Conservation (phyloP, 2,797 vertebrate genomes). For the Labeo calbasu region DNA sequence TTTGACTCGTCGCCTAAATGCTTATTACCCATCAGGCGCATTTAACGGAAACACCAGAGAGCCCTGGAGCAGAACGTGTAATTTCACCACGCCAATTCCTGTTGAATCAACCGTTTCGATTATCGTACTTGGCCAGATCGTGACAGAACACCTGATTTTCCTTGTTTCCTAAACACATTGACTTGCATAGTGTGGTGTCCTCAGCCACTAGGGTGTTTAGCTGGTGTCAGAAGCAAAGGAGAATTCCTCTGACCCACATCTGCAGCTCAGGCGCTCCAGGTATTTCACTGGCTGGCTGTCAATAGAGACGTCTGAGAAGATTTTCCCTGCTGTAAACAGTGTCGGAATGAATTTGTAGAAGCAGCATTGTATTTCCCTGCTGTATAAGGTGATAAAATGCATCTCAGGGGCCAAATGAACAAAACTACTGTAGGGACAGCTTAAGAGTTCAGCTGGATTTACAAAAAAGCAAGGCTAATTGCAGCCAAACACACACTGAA, state of each 20-base stretch:
- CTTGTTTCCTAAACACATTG: slow-evolving; percentile 14
- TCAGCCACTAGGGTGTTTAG: slow-evolving; percentile 8
- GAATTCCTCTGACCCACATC: slow-evolving; percentile 28
- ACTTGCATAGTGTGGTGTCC: neutral
- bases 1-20: neutral
- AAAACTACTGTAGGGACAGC: neutral
- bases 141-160: slow-evolving; percentile 39
- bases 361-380: slow-evolving; percentile 33
- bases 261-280: neutral
- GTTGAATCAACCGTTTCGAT: slow-evolving; percentile 42
- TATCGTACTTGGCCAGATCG: slow-evolving; percentile 34
- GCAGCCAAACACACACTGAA: neutral
- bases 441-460: neutral
- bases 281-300: slow-evolving; percentile 36
- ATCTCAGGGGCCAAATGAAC: slow-evolving; percentile 49
- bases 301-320: slow-evolving; percentile 39
- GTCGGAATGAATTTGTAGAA: slow-evolving; percentile 46
- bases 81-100: slow-evolving; percentile 40
- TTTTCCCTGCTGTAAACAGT: slow-evolving; percentile 21
- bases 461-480: neutral
- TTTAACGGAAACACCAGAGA: slow-evolving; percentile 21
- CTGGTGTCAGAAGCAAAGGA: slow-evolving; percentile 25
- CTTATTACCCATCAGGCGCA: slow-evolving; percentile 46
- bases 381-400: slow-evolving; percentile 44
- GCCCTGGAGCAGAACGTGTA: neutral